Conservation (phyloP, 2,888 invertebrate species). For the Ochropleura leucogaster region DNA sequence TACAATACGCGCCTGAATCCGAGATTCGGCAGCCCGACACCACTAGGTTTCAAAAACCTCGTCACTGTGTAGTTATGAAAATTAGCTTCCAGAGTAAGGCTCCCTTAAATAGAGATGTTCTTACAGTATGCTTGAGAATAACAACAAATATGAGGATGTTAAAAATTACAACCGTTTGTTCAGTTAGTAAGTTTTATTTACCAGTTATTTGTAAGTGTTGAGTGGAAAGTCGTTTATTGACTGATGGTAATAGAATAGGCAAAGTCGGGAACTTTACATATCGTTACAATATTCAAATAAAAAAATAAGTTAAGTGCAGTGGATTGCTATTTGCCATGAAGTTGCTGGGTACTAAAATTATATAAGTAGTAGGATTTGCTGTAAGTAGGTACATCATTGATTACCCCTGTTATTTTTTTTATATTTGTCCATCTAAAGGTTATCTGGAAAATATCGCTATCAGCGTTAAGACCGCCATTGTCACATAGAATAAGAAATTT, state of each 20-base stretch:
- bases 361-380: too few relatives aligned
- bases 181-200: slow-evolving; percentile 48
- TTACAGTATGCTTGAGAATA: slow-evolving; percentile 54
- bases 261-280: background rate
- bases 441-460: too few relatives aligned
- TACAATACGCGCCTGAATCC: too few relatives aligned
- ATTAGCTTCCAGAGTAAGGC: slow-evolving; percentile 32
- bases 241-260: slow-evolving; percentile 16
- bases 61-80: background rate
- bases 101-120: slow-evolving; percentile 71
- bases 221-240: slow-evolving; percentile 40
- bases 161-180: slow-evolving; percentile 56
- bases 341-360: background rate
- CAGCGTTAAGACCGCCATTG: too few relatives aligned
- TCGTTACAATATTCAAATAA: background rate
- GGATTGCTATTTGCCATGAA: background rate
- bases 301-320: background rate
- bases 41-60: too few relatives aligned
- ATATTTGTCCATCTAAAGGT: too few relatives aligned
- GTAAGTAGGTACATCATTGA: too few relatives aligned
- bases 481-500: too few relatives aligned
- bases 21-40: too few relatives aligned
- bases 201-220: slow-evolving; percentile 44
- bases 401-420: too few relatives aligned
- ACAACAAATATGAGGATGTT: slow-evolving; percentile 65